Evolutionary conservation across 2,888 invertebrate species (phyloP), one percentile per base, ranked within the genome.

Genomic region (Phasia obesa): DNA sequence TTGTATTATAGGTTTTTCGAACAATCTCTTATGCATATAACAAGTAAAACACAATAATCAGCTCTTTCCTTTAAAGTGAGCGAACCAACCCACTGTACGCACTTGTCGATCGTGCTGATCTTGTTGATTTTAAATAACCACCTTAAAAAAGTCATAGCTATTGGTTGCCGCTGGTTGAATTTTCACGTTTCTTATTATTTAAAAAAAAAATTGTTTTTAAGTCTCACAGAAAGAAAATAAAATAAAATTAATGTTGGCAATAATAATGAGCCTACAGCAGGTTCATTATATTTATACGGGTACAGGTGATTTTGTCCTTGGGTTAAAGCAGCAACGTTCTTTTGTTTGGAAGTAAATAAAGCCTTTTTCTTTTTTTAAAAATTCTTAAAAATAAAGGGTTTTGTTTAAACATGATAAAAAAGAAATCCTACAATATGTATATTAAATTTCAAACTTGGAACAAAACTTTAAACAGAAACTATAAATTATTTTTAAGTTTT

Each of bases 241-340:
- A 79, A 65, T 53, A 83, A 83, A 83, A 78, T 88, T 88, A 87
- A 88, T 88, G 87, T 87, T 86, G 86, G 87, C 87, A 86, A 88
- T 88, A 87, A 88, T 88, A 88, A 86, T 86, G 85, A 84, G 86
- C 86, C 86, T 82, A 84, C 85, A 86, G 89, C 89, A 88, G 89
- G 89, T 90, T 88, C 88, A 89, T 88, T 87, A 87, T 86, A 81
- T 87, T 89, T 90, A 90, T 90, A 90, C 90, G 89, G 90, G 90
- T 90, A 90, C 90, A 90, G 90, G 90, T 90, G 90, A 88, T 88
- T 89, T 87, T 87, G 87, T 87, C 87, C 88, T 87, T 87, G 87
- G 86, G 82, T 81, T 73, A 81, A 60, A 57, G n/a, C n/a, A 42
- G 19, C 31, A 53, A 7, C 4, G 9, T 74, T 31, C 31, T 55